A percentile compares a stretch with the other conserved stretches of the same genome.
Conservation (phyloP, 2,113 vertebrate genomes). For the Plestiodon gilberti region DNA sequence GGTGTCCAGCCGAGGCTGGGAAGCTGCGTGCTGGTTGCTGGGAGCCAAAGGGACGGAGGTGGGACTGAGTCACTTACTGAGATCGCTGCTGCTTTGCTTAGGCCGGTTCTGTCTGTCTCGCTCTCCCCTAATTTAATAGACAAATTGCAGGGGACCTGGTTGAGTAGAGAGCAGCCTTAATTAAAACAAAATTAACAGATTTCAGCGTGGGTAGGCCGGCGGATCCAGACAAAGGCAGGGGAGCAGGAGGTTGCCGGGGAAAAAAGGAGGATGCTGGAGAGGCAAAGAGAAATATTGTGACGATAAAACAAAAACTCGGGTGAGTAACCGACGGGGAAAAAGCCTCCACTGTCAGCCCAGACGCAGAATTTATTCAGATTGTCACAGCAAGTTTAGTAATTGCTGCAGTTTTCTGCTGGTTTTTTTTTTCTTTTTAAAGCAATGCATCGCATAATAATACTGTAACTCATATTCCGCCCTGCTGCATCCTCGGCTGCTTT, state of each 20-base stretch:
- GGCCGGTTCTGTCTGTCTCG: neutral
- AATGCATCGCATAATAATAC: neutral
- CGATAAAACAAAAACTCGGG: neutral
- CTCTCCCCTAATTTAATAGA: neutral
- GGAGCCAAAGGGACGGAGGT: neutral
- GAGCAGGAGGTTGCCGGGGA: neutral
- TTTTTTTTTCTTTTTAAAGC: neutral
- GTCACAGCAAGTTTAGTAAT: neutral
- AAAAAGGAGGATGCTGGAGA: neutral
- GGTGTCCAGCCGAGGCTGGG: accelerated
- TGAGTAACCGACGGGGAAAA: neutral
- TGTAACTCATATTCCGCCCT: neutral
- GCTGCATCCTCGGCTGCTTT: too few relatives aligned
- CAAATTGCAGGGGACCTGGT: neutral
- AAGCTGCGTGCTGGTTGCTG: accelerated
- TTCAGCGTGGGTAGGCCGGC: neutral
- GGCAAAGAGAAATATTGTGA: neutral
- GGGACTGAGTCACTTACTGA: neutral
- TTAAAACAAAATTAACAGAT: neutral
- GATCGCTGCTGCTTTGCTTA: accelerated
- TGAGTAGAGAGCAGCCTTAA: neutral
- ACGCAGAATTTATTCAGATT: neutral
- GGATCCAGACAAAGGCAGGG: neutral
- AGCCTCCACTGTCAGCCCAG: neutral
- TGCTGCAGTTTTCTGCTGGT: neutral